phyloP scores from a whole-genome alignment of 2,888 invertebrate species.

The Protophormia terraenovae region DNA sequence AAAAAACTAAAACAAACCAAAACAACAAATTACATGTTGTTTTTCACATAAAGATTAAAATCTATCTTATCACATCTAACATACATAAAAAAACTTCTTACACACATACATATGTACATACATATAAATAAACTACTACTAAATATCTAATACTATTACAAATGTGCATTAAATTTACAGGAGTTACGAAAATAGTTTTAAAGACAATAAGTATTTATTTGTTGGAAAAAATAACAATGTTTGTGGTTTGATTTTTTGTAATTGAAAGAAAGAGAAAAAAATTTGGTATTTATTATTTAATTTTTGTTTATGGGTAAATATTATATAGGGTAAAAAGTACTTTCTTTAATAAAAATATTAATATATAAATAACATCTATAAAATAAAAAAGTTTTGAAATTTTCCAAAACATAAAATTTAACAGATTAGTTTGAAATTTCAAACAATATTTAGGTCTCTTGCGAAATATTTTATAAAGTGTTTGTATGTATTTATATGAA shows the following conservation, averaged over 20 bases:
- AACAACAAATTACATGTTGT: constrained; percentile 72
- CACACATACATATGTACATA: not conserved
- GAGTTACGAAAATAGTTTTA: not conserved
- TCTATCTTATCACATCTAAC: constrained; percentile 77
- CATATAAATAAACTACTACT: not conserved
- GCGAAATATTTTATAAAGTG: no score
- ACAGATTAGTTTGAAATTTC: no score
- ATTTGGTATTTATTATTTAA: not conserved
- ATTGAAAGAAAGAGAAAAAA: not conserved
- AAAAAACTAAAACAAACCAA: no score
- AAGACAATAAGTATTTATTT: not conserved
- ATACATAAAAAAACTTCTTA: no score
- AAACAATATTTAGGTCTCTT: no score
- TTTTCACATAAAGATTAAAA: constrained; percentile 79
- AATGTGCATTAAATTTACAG: not conserved
- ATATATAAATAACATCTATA: no score
- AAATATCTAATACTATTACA: not conserved
- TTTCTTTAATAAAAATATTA: no score
- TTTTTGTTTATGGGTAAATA: no score
- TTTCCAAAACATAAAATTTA: no score
- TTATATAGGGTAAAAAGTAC: no score
- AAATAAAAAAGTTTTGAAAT: no score
- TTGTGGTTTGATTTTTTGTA: not conserved
- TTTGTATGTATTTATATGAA: no score
- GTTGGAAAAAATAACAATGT: not conserved